Evolutionary conservation across 2,797 vertebrate genomes (phyloP).

Genomic region (Poecilia velifera): DNA sequence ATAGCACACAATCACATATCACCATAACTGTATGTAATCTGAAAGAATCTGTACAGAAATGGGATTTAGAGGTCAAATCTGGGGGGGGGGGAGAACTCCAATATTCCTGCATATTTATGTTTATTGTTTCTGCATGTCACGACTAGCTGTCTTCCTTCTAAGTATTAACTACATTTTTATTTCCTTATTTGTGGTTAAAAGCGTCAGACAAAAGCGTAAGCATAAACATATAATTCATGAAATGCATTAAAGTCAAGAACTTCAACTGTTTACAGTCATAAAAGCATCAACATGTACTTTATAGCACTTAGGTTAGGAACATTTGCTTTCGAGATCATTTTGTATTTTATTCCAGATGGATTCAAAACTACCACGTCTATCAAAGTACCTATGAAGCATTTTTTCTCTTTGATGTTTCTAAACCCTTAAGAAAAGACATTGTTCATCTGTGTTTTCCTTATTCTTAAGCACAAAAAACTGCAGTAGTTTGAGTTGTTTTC

Average conservation of each 20-base stretch:
- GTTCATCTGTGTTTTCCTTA: neutral
- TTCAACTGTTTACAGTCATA: neutral
- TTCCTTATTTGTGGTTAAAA: neutral
- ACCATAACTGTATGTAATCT: neutral
- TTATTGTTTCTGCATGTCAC: neutral
- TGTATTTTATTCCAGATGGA: neutral
- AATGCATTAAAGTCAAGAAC: neutral
- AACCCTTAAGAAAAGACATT: no score
- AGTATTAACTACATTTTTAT: neutral
- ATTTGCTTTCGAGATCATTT: neutral
- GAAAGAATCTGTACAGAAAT: neutral
- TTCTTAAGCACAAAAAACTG: neutral
- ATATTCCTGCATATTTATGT: neutral
- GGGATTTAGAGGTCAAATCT: neutral
- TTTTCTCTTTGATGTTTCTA: neutral
- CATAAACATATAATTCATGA: neutral
- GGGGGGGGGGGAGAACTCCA: neutral
- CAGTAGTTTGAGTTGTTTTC: neutral
- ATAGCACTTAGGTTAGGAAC: neutral
- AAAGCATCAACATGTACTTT: neutral
- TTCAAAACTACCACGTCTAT: neutral
- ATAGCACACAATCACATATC: slow-evolving; percentile 27
- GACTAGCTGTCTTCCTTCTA: neutral
- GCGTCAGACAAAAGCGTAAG: neutral
- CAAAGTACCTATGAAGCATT: neutral